Evolutionary conservation across 1,140 invertebrate species (phyloP), one percentile per base, ranked within the genome.

Genomic region (Brachionus rubens): DNA sequence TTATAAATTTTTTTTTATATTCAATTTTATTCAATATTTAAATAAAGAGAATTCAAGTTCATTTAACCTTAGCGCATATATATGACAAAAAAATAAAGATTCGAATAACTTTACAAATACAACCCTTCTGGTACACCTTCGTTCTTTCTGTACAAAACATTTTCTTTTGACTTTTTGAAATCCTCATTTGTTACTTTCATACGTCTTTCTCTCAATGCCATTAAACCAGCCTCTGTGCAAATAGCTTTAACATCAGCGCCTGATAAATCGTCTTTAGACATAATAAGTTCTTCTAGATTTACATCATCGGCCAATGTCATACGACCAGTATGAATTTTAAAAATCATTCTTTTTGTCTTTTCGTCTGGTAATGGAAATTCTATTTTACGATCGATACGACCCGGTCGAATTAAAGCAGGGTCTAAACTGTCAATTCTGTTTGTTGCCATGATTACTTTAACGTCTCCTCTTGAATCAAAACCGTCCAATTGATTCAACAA

Each of bases 111-210:
- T 82, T 94, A 99, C 82, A 99, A 88, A 88, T 99, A 99, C 28
- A 99, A 88, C 80, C 96, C 95, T 87, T 99, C 96, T 6, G 96
- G 96, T 54, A 95, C 97, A 77, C 96, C 95, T 88, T 99, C 96
- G 83, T 99, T 98, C 87, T 99, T 99, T 24, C 96, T 88, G 85
- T 99, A 99, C 14, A 99, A 86, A 56, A 99, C 96, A 87, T 95
- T 99, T 84, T 99, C 96, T 85, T 99, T 99, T 0, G 96, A 96
- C 83, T 99, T 99, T 82, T 93, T 93, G 83, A 99, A 99, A 85
- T 99, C 96, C 85, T 99, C 96, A 87, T 95, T 98, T 30, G 94
- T 99, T 12, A 99, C 97, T 86, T 98, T 98, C 96, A 99, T 99
- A 79, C 96, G 89, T 72, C 97, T 88, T 85, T 99, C 97, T 79